Percentiles rank a stretch among this genome's conserved stretches.
phyloP scores from a whole-genome alignment of 2,797 vertebrate genomes.

The Ceyx erithaca region DNA sequence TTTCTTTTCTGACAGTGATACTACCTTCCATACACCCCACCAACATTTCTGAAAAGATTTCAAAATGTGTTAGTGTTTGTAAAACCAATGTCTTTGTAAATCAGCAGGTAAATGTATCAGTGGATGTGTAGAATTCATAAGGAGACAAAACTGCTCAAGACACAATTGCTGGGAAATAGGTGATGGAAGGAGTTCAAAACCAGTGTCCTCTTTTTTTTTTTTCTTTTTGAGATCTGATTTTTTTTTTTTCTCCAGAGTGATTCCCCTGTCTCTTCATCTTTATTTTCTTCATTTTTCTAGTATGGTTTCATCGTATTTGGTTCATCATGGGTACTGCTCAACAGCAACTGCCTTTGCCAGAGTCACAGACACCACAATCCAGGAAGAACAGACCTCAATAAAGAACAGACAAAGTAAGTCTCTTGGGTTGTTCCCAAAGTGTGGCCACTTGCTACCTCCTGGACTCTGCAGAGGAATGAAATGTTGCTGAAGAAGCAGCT shows the following conservation, averaged over 20 bases:
- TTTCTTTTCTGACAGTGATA: neutral
- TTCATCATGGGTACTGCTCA: conserved; percentile 97
- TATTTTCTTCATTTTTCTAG: conserved; percentile 75
- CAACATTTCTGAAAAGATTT: neutral
- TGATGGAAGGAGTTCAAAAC: neutral
- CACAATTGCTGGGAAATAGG: neutral
- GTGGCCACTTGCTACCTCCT: neutral
- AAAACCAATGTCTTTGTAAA: neutral
- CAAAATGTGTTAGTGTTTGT: neutral
- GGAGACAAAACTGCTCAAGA: neutral
- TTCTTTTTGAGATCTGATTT: neutral
- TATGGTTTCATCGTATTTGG: conserved; percentile 97
- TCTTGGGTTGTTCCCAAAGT: neutral
- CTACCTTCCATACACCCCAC: neutral
- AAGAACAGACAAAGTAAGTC: conserved; percentile 95
- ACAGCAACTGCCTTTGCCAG: conserved; percentile 95
- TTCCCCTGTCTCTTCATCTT: neutral
- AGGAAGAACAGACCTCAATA: conserved; percentile 97
- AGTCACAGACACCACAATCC: conserved; percentile 95
- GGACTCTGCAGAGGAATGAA: neutral
- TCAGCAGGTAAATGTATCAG: neutral
- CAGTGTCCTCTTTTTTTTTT: too few species aligned
- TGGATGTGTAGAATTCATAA: neutral
- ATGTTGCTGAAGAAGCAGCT: neutral
- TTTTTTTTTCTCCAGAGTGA: neutral